These are phyloP conservation scores for Cydia fagiglandana DNA, from an alignment of 1,140 invertebrate genomes.

Conservation along the genomic window DNA sequence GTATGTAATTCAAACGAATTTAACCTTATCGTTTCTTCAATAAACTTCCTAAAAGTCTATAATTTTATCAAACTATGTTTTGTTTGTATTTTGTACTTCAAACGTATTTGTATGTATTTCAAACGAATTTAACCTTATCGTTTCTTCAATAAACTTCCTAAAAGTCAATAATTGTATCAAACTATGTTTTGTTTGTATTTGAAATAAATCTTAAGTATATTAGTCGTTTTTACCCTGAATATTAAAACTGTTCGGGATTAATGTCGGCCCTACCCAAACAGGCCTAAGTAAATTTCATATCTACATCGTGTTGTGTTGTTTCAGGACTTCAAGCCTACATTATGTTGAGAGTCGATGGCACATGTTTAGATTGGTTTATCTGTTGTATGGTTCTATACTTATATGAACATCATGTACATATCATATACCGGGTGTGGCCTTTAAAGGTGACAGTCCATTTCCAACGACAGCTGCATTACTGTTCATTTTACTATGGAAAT, in stretches of 20 bases:
- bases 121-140: too few relatives aligned
- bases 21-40: too few relatives aligned
- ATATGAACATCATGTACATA: not conserved
- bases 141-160: not conserved
- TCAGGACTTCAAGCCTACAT: conserved; percentile 37
- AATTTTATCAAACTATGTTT: too few relatives aligned
- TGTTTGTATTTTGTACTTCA: too few relatives aligned
- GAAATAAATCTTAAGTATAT: not conserved
- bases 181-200: conserved; percentile 1
- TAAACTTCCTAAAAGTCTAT: too few relatives aligned
- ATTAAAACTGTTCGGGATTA: conserved; percentile 27
- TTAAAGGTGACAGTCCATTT: too few relatives aligned
- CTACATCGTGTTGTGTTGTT: conserved; percentile 42
- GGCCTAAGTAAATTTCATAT: conserved; percentile 49
- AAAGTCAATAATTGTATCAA: not conserved
- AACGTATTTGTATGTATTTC: too few relatives aligned
- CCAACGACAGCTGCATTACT: too few relatives aligned
- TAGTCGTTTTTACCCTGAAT: not conserved
- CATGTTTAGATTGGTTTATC: not conserved
- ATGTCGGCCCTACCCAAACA: conserved; percentile 39
- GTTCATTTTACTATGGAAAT: too few relatives aligned
- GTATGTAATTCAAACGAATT: too few relatives aligned
- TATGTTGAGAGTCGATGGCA: conserved; percentile 20
- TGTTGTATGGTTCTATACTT: not conserved
- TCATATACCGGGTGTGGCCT: too few relatives aligned